Conservation (phyloP, 2,797 vertebrate genomes). For the Graptemys geographica region DNA sequence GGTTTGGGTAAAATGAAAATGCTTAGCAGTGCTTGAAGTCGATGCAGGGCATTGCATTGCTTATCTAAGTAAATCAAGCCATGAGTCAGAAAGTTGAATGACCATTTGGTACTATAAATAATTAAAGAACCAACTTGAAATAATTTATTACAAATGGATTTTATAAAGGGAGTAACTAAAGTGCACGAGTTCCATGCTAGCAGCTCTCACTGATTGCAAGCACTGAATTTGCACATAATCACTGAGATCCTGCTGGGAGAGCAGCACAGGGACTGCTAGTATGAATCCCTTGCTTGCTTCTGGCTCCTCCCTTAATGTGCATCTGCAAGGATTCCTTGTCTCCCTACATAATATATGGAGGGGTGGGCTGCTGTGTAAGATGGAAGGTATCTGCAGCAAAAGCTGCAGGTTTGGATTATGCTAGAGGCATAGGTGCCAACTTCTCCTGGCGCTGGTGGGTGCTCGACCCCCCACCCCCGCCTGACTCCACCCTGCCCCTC, state of each 20-base stretch:
- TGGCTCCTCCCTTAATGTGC: neutral
- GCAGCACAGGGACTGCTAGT: slow-evolving; percentile 14
- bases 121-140: slow-evolving; percentile 60
- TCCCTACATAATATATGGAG: neutral
- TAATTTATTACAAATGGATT: slow-evolving; percentile 70
- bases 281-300: slow-evolving; percentile 20
- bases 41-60: neutral
- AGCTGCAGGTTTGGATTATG: neutral
- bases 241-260: slow-evolving; percentile 51
- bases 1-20: slow-evolving; percentile 1
- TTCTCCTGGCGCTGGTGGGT: too few relatives aligned
- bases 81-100: slow-evolving; percentile 46
- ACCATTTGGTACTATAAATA: slow-evolving; percentile 55
- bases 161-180: slow-evolving; percentile 55
- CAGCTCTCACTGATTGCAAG: slow-evolving; percentile 42
- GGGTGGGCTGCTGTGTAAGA: neutral
- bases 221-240: slow-evolving; percentile 49
- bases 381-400: neutral
- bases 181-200: slow-evolving; percentile 47
- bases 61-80: slow-evolving; percentile 43
- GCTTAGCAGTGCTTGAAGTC: neutral
- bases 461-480: too few relatives aligned
- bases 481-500: too few relatives aligned
- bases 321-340: neutral
- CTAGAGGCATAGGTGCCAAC: neutral